phyloP scores from a whole-genome alignment of 2,888 invertebrate genomes.

The Blastobasis lacticolella region DNA sequence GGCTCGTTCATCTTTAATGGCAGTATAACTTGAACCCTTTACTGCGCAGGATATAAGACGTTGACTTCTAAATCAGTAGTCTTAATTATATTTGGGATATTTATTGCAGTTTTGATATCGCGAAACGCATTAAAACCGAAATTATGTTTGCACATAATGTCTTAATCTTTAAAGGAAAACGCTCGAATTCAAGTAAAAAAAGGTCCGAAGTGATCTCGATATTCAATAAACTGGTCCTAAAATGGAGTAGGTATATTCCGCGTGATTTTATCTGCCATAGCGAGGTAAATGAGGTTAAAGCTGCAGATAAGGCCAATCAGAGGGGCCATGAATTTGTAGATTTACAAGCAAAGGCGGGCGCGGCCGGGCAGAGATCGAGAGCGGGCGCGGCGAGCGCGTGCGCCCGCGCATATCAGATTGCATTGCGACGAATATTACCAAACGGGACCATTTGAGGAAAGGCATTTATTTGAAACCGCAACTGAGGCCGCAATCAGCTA shows the following conservation, averaged over 20 bases:
- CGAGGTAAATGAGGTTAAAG: neutral
- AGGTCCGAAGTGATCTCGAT: too few species aligned
- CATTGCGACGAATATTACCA: slow-evolving; percentile 17
- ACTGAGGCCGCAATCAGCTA: slow-evolving; percentile 2
- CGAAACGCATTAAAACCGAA: neutral
- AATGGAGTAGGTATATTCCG: too few species aligned
- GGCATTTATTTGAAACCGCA: neutral
- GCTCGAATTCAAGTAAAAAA: too few species aligned
- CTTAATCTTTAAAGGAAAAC: neutral
- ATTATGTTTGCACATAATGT: neutral
- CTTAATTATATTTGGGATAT: too few species aligned
- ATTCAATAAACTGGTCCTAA: too few species aligned
- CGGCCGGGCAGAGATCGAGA: slow-evolving; percentile 26
- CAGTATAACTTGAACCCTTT: too few species aligned
- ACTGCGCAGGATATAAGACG: too few species aligned
- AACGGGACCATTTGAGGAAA: slow-evolving; percentile 2
- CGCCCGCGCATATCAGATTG: slow-evolving; percentile 26
- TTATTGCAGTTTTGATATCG: neutral
- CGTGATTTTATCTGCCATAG: too few species aligned
- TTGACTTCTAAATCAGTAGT: too few species aligned
- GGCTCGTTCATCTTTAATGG: neutral
- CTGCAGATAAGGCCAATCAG: slow-evolving; percentile 20
- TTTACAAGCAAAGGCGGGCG: slow-evolving; percentile 20
- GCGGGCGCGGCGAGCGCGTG: slow-evolving; percentile 34
- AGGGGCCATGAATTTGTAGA: slow-evolving; percentile 26